These are phyloP conservation scores for Habrosyne pyritoides DNA, from an alignment of 2,888 invertebrate genomes.

Conservation along the genomic window DNA sequence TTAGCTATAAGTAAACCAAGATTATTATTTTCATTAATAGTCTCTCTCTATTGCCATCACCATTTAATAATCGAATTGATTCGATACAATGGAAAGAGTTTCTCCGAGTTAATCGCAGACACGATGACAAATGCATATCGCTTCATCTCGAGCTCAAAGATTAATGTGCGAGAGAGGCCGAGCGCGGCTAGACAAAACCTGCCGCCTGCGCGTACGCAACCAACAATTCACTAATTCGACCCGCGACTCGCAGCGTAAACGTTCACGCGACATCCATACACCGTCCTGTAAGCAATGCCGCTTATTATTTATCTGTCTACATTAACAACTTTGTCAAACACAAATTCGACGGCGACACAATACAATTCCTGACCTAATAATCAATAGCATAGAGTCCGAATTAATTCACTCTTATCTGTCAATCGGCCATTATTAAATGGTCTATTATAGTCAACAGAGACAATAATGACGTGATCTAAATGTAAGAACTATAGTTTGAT, in stretches of 20 bases:
- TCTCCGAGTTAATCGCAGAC: conserved; percentile 76
- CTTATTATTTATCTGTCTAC: conserved; percentile 80
- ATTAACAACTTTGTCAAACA: conserved; percentile 51
- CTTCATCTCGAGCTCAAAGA: conserved; percentile 76
- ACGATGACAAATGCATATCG: conserved; percentile 81
- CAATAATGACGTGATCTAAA: conserved; percentile 80
- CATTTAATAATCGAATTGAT: conserved; percentile 75
- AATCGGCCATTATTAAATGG: conserved; percentile 45
- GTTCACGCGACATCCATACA: conserved; percentile 71
- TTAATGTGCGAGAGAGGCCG: conserved; percentile 74
- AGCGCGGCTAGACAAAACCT: conserved; percentile 74
- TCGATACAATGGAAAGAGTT: conserved; percentile 73
- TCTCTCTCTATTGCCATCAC: conserved; percentile 42
- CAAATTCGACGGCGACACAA: conserved; percentile 31
- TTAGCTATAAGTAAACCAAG: conserved; percentile 11
- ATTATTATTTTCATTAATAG: conserved; percentile 41
- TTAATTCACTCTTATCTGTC: conserved; percentile 21
- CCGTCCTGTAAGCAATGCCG: conserved; percentile 68
- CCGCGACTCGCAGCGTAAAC: conserved; percentile 62
- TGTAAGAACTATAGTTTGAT: conserved; percentile 80
- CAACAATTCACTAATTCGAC: conserved; percentile 67
- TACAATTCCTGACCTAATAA: conserved; percentile 34
- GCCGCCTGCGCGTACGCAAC: conserved; percentile 70
- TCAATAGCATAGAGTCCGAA: conserved; percentile 40
- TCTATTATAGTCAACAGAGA: conserved; percentile 59